Base-by-base conservation (phyloP, 2,113 vertebrate species). In the Gorsachius goisagi region DNA sequence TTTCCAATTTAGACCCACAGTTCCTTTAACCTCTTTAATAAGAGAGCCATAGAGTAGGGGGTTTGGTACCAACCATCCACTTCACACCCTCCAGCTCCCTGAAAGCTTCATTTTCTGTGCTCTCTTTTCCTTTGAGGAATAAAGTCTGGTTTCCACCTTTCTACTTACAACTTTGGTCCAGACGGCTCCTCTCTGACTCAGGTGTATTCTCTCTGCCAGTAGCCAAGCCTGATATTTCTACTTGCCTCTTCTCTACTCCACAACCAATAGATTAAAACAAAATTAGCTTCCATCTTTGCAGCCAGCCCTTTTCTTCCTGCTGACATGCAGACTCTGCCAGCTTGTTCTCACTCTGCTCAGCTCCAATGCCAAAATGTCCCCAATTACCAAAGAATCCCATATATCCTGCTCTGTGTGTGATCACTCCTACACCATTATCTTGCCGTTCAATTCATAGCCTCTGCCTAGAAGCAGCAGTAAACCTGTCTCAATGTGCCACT, bases 21-120 rank as follows among this genome's bases (percentile, higher is more conserved):
- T 94, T 95, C 95, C 97, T 95, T 95, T 96, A 95, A 97, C 95
- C 96, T 96, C 91, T 96, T 79, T 96, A 95, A 97, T 95, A 96
- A 96, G 95, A 95, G 89, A 95, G 91, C 85, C 85, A 75, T 94
- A 80, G 95, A 94, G 96, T 92, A 95, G 93, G 95, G 92, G 92
- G 93, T 84, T 94, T 92, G 95, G 95, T 88, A 91, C 96, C 91
- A 90, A 94, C 95, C 93, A 94, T 96, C 94, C 85, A 93, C 95
- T 97, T 95, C 95, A 93, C 81, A 96, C 94, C 94, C 88, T 94
- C 75, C 77, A 80, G 94, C 96, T 93, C 94, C 92, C 96, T 95
- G 94, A 97, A 95, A 95, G 95, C 95, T 90, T 76, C 88, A 0
- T 89, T 96, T 97, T 94, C 92, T 89, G 41, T 83, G 95, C 90